Evolutionary conservation across 2,888 invertebrate genomes (phyloP), one percentile per base, ranked within the genome.

Genomic region (Dicroscelio sp.): DNA sequence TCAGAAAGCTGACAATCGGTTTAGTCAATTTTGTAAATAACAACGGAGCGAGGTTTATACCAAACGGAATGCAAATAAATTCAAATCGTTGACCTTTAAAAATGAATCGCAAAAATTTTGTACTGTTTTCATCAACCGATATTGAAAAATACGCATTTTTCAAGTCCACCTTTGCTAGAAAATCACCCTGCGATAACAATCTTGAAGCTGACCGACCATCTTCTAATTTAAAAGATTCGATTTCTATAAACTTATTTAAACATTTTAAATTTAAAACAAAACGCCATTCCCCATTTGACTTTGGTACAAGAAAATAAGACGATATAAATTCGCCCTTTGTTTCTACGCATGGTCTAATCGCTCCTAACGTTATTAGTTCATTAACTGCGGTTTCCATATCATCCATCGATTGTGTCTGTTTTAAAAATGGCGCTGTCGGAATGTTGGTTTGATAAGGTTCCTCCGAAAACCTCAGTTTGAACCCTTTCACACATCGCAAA

Each of bases 111-210:
- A 67, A 38, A 35, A 25, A 67, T 67, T 67, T 67, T 1, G 35
- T 35, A 38, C 35, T n/a, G 5, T 6, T 1, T 67, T 67, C 38
- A n/a, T 38, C 17, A 4, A 69, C 30, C 3, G 69, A 43, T 69
- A 69, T 69, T 20, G 69, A 35, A 38, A 73, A 73, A 48, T 73
- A 73, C 5, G 71, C 48, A 20, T 73, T 73, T 73, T 73, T 30
- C 25, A 69, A 38, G 25, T 73, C 71, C 12, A 43, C 48, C 8
- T 73, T 73, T 1, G 71, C 35, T 14, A 73, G 8, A 48, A 48
- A 73, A 25, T 73, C 71, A 27, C 71, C 71, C 5, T 38, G 71
- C 14, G 17, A 43, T 10, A 71, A 27, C 23, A 71, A 35, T 20
- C 43, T 23, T 8, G 71, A 23, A 10, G n/a, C 71, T 4, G 71